Base-by-base conservation (phyloP, 23 tunicate species). In the Trididemnum clinides region DNA sequence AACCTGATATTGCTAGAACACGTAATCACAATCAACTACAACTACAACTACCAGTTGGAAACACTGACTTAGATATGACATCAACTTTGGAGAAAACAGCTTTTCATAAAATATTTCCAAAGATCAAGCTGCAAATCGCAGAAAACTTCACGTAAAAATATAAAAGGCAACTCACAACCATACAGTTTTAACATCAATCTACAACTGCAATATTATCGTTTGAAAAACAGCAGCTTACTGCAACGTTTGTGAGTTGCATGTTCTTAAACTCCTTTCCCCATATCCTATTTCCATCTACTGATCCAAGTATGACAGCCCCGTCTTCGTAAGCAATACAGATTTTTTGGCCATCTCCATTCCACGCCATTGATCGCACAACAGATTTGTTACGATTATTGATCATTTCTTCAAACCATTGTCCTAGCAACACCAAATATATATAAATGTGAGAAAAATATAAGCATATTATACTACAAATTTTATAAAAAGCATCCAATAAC, bases 331-430 rank as follows among this genome's bases (percentile, higher is more conserved):
- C 95, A 29, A 95, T 95, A 76, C 95, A 90, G 3, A 95, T 95
- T 50, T 87, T 95, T 50, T 90, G 87, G 12, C 99, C 99, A 78
- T 95, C 99, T 20, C 96, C 89, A 71, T 84, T 82, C 99, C 99
- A 95, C 2, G 84, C 39, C 99, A 95, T 95, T 18, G 99, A 84
- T n/a, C 92, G 49, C 10, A 95, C 99, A 2, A 90, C 84, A 22
- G 99, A 90, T 36, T 95, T 95, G 73, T 90, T 90, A 22, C 99
- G 89, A 58, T 87, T 90, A 84, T 96, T 96, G 21, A 96, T 96
- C 99, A 96, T 96, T 64, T 96, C 99, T 73, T 96, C 99, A 64
- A 80, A 96, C 99, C 99, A 96, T 30, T 81, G 86, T 19, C 89
- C 89, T 90, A 59, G 7, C 5, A 15, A 30, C 7, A 69, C 54